A percentile compares a stretch with the other conserved stretches of the same genome.
Conservation (phyloP, 2,797 vertebrate genomes). For the Siniperca undulata region DNA sequence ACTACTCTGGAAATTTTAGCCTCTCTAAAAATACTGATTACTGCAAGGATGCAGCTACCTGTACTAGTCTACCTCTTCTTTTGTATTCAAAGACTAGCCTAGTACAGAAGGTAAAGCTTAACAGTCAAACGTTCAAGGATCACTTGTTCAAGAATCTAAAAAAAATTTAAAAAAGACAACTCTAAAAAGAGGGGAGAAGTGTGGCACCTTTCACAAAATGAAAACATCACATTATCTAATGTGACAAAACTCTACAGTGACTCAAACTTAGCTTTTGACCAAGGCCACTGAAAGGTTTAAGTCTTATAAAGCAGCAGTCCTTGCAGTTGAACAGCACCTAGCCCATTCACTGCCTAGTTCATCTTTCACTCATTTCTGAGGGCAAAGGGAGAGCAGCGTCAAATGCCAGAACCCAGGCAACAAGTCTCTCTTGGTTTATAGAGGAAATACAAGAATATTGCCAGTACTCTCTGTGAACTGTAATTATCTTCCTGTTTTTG, state of each 20-base stretch:
- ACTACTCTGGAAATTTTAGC: background rate
- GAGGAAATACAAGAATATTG: slow-evolving; percentile 77
- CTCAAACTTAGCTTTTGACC: slow-evolving; percentile 16
- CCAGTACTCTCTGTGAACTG: slow-evolving; percentile 75
- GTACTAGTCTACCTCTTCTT: background rate
- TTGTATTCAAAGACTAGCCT: background rate
- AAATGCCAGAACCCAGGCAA: slow-evolving; percentile 76
- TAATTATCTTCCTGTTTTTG: slow-evolving; percentile 74
- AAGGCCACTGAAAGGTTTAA: slow-evolving; percentile 12
- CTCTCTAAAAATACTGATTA: background rate
- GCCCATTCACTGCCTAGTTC: slow-evolving; percentile 60
- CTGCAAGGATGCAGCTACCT: background rate
- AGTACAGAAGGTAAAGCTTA: background rate
- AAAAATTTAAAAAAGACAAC: background rate
- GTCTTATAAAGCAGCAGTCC: background rate
- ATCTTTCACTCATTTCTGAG: slow-evolving; percentile 76
- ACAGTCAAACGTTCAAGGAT: background rate
- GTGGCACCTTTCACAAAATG: background rate
- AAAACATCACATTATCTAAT: slow-evolving; percentile 11
- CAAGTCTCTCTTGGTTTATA: slow-evolving; percentile 79
- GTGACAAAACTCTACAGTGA: slow-evolving; percentile 19
- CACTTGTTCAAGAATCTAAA: background rate
- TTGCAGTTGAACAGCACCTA: slow-evolving; percentile 46
- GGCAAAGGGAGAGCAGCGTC: slow-evolving; percentile 74
- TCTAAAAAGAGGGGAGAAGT: background rate